phyloP scores from a whole-genome alignment of 2,113 vertebrate species.

The Boulengeromyrus knoepffleri region DNA sequence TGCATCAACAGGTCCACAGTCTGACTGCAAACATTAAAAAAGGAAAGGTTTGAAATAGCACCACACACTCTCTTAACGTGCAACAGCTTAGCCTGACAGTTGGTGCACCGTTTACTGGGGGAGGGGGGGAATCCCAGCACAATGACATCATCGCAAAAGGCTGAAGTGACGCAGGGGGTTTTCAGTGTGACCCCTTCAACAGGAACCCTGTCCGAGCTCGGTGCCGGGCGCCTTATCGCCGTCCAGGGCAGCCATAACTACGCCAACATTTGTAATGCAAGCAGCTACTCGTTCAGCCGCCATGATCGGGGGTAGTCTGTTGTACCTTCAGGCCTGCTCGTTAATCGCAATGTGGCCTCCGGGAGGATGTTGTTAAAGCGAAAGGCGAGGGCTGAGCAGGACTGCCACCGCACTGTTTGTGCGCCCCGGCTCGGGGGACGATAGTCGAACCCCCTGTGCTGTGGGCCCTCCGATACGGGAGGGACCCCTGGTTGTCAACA shows the following conservation, averaged over 20 bases:
- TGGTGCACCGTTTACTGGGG: neutral
- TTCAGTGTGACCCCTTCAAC: constrained; percentile 34
- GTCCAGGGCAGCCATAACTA: constrained; percentile 33
- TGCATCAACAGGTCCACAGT: constrained; percentile 99
- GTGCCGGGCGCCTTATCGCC: constrained; percentile 23
- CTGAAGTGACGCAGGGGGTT: constrained; percentile 57
- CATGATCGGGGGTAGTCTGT: neutral
- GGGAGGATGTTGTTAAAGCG: neutral
- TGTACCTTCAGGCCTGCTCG: neutral
- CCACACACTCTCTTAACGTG: neutral
- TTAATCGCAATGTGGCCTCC: neutral
- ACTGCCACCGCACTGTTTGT: neutral
- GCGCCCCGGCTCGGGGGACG: neutral
- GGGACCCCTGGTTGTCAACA: neutral
- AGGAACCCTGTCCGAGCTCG: neutral
- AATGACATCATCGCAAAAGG: constrained; percentile 62
- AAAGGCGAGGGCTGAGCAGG: neutral
- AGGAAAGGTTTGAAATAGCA: neutral
- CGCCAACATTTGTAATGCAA: neutral
- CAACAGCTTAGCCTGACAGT: neutral
- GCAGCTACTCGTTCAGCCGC: neutral
- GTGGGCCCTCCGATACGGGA: neutral
- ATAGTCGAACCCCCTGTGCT: neutral
- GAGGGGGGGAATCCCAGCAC: constrained; percentile 44
- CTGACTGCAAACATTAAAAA: constrained; percentile 68